Evolutionary conservation across 2,797 vertebrate genomes (phyloP).

Genomic region (Nyctibius grandis): DNA sequence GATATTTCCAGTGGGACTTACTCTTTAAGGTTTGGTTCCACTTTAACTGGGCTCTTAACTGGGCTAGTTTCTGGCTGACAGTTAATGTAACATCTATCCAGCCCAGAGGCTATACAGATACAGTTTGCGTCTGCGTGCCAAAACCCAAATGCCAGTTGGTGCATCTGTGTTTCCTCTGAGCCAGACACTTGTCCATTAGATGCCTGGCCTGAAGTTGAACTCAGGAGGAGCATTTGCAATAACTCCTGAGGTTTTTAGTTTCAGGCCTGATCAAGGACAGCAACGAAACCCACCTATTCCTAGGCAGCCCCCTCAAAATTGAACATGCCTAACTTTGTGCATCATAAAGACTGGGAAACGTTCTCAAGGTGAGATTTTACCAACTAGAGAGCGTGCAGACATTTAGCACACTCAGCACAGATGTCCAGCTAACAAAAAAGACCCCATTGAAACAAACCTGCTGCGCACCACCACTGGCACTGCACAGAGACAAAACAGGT

Average conservation of each 20-base stretch:
- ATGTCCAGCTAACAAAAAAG: not conserved
- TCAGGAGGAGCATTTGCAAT: not conserved
- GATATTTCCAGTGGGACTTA: not conserved
- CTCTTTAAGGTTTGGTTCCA: not conserved
- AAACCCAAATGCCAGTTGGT: not conserved
- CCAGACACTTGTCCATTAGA: not conserved
- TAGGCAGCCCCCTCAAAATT: not conserved
- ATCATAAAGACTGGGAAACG: not conserved
- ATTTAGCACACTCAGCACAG: not conserved
- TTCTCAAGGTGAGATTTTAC: not conserved
- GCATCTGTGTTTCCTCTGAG: not conserved
- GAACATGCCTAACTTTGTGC: not conserved
- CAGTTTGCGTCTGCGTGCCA: not conserved
- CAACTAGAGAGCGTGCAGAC: not conserved
- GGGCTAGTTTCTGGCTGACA: not conserved
- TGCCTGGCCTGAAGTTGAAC: not conserved
- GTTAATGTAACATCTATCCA: not conserved
- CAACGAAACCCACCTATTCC: not conserved
- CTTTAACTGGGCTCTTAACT: not conserved
- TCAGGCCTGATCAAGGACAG: not conserved
- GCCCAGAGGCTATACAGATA: too few relatives aligned
- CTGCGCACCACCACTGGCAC: too few relatives aligned
- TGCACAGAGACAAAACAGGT: not conserved
- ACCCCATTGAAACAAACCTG: not conserved
- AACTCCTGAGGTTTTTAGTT: not conserved